phyloP scores from a whole-genome alignment of 1,140 invertebrate genomes.

The Sesamia nonagrioides region DNA sequence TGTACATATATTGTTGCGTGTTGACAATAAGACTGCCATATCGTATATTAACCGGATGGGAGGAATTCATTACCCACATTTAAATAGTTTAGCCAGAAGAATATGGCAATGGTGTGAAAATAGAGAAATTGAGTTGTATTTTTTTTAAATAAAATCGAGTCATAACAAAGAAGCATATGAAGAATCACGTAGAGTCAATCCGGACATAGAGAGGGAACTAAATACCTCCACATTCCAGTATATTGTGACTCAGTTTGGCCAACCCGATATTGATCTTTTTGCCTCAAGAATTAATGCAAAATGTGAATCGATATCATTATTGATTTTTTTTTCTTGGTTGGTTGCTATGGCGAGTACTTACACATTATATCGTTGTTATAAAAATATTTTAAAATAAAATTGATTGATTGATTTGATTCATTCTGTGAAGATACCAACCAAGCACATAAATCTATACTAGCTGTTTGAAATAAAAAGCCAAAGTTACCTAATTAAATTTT shows the following conservation, averaged over 20 bases:
- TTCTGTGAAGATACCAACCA: no score
- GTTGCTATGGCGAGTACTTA: no score
- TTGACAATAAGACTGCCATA: slow-evolving; percentile 39
- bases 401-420: no score
- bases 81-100: not conserved
- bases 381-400: no score
- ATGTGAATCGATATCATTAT: no score
- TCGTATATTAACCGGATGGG: slow-evolving; percentile 31
- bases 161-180: slow-evolving; percentile 23
- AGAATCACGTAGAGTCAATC: not conserved
- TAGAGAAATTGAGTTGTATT: not conserved
- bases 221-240: not conserved
- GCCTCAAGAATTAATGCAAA: not conserved
- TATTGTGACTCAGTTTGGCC: not conserved
- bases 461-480: no score
- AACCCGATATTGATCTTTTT: not conserved
- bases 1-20: not conserved
- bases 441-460: no score
- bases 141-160: slow-evolving; percentile 33
- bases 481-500: no score
- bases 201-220: not conserved
- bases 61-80: slow-evolving; percentile 6
- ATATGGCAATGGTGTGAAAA: slow-evolving; percentile 44
- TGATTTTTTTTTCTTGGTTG: no score
- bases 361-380: no score